These are phyloP conservation scores for Scomberomorus guttatus DNA, from an alignment of 2,797 vertebrate species.

Conservation along the genomic window DNA sequence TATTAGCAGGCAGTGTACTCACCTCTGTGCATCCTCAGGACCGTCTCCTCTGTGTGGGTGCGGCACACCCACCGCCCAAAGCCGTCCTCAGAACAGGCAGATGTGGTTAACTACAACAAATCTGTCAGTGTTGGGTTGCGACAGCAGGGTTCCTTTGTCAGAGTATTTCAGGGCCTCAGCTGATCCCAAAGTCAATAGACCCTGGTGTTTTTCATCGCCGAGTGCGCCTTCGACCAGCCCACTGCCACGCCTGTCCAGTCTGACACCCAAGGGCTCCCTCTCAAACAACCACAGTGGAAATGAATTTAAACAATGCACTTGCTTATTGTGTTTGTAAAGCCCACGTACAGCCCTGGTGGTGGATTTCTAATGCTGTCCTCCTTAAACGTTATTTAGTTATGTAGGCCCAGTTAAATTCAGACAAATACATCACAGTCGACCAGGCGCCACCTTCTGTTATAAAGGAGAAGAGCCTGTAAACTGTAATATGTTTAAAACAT, in stretches of 20 bases:
- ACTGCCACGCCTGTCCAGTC: constrained; percentile 85
- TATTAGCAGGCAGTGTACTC: constrained; percentile 40
- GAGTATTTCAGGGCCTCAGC: constrained; percentile 56
- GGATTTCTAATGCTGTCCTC: neutral
- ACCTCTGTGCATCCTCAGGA: constrained; percentile 82
- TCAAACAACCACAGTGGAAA: neutral
- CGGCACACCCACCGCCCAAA: constrained; percentile 65
- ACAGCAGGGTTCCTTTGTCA: constrained; percentile 50
- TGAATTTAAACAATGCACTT: neutral
- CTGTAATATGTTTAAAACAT: neutral
- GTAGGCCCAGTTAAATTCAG: constrained; percentile 7
- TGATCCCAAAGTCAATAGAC: constrained; percentile 59
- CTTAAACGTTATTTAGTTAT: constrained; percentile 7
- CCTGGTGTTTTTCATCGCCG: constrained; percentile 68
- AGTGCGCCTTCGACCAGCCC: constrained; percentile 80
- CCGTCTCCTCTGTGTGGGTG: constrained; percentile 64
- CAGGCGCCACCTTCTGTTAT: constrained; percentile 70
- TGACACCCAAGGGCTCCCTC: constrained; percentile 34
- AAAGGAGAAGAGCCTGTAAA: neutral
- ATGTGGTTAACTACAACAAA: constrained; percentile 8
- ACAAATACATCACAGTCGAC: constrained; percentile 1
- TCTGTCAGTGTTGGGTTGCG: neutral
- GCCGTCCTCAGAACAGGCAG: constrained; percentile 24
- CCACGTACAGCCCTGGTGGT: neutral
- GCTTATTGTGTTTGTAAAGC: constrained; percentile 3